These are phyloP conservation scores for Eurystomus glaucurus DNA, from an alignment of 2,797 vertebrate genomes.

Conservation along the genomic window DNA sequence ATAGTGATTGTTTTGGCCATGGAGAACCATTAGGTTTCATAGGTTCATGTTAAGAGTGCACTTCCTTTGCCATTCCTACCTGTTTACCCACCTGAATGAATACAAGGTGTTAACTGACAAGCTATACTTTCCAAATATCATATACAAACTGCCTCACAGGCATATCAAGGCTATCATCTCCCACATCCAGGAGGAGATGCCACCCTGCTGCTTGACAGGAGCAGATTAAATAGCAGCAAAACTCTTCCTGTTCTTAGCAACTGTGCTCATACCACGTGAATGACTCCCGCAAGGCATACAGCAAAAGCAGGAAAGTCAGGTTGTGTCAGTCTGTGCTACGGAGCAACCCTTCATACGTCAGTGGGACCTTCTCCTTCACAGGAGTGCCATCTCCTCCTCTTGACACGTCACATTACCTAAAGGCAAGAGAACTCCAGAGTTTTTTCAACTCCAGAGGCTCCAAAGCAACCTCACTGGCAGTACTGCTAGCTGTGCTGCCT, in stretches of 20 bases:
- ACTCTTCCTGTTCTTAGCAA: background rate
- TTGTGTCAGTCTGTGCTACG: accelerated
- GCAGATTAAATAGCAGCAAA: background rate
- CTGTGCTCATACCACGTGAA: background rate
- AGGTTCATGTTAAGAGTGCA: background rate
- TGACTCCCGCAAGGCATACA: background rate
- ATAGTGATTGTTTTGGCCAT: background rate
- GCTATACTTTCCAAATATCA: background rate
- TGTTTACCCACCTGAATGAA: background rate
- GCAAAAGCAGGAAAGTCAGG: background rate
- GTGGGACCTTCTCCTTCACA: background rate
- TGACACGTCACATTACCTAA: background rate
- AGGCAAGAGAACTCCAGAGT: background rate
- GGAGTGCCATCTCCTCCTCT: background rate
- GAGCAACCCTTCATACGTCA: background rate
- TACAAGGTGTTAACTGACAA: background rate
- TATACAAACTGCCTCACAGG: background rate
- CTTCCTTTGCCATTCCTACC: background rate
- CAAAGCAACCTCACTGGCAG: background rate
- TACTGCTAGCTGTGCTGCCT: background rate
- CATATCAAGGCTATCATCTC: background rate
- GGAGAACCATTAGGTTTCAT: background rate
- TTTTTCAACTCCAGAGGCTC: background rate
- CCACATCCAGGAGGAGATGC: background rate
- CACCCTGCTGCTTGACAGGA: background rate